Evolutionary conservation across 2,113 vertebrate genomes (phyloP).

Genomic region (Pionites leucogaster): DNA sequence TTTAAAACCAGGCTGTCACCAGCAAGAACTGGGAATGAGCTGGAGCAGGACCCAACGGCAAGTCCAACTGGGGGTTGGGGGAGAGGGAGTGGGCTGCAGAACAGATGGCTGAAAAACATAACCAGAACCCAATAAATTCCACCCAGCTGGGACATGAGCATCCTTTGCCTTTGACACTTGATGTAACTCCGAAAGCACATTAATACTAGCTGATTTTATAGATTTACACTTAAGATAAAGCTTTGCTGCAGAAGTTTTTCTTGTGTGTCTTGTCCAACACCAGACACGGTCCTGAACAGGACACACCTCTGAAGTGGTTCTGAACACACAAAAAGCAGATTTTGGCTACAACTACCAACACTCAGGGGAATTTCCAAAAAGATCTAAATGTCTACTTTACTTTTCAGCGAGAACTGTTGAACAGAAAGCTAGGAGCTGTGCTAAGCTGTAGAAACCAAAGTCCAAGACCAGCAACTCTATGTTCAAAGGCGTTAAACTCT

Average conservation of each 20-base stretch:
- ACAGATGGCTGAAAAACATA: neutral
- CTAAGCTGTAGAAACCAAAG: neutral
- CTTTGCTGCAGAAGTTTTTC: neutral
- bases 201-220: neutral
- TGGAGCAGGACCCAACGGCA: neutral
- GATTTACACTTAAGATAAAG: neutral
- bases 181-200: neutral
- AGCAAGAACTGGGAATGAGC: rapidly evolving
- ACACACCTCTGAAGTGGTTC: rapidly evolving
- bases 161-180: neutral
- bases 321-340: rapidly evolving
- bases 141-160: neutral
- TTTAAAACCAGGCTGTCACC: neutral
- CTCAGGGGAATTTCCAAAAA: neutral
- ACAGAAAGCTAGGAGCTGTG: neutral
- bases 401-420: neutral
- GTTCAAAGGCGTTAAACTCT: neutral
- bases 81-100: neutral
- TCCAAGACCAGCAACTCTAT: rapidly evolving
- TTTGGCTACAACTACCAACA: neutral
- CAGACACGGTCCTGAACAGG: neutral
- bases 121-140: neutral
- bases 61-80: neutral
- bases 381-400: too few species aligned
- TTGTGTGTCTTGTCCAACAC: neutral